These are phyloP conservation scores for Druceiella hillmani DNA, from an alignment of 2,888 invertebrate species.

Conservation along the genomic window DNA sequence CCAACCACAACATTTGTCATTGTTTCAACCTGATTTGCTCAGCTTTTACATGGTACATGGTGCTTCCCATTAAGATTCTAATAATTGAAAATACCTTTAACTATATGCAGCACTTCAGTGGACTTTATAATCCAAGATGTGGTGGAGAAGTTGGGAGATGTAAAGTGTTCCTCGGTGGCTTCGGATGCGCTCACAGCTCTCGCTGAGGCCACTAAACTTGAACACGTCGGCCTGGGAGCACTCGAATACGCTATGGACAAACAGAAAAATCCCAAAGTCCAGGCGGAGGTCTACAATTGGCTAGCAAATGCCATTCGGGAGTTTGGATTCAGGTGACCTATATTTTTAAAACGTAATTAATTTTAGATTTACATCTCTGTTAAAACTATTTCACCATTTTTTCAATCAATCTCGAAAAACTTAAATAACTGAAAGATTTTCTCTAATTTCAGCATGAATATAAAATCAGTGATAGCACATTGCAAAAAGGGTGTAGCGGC, in stretches of 20 bases:
- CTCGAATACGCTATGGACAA: constrained; percentile 69
- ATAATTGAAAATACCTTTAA: neutral
- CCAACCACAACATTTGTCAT: no score
- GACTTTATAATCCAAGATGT: constrained; percentile 74
- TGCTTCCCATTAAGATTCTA: no score
- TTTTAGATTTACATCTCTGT: neutral
- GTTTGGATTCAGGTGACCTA: constrained; percentile 72
- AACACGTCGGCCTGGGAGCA: constrained; percentile 66
- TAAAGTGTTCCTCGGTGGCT: constrained; percentile 66
- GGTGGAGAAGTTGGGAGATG: constrained; percentile 79
- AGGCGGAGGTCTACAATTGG: constrained; percentile 81
- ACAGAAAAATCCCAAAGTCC: constrained; percentile 89
- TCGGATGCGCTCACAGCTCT: constrained; percentile 70
- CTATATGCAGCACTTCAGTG: constrained; percentile 58
- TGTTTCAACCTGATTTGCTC: no score
- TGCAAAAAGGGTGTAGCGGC: constrained; percentile 80
- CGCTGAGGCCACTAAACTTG: constrained; percentile 72
- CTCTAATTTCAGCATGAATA: constrained; percentile 52
- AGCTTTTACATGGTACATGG: no score
- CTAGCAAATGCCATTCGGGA: constrained; percentile 71
- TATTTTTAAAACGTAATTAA: neutral
- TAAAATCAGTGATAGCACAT: constrained; percentile 68
- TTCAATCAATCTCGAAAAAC: no score
- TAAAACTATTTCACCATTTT: constrained; percentile 3
- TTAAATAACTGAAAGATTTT: no score